Conservation (phyloP, 2,888 invertebrate genomes). For the Hecatera dysodea region DNA sequence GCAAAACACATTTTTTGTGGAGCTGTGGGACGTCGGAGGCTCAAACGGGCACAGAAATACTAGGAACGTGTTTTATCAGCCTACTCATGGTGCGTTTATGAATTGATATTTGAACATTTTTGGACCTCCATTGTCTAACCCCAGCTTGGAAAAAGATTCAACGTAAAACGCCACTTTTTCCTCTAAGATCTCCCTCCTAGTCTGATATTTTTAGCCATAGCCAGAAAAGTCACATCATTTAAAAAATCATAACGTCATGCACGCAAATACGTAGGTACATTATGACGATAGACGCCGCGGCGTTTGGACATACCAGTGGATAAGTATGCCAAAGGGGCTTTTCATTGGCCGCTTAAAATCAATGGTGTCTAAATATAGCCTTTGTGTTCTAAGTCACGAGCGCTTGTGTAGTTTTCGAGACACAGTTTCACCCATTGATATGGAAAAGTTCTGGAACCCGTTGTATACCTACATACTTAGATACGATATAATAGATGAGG, state of each 20-base stretch:
- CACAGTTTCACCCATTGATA: conserved; percentile 4
- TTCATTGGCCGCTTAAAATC: conserved; percentile 14
- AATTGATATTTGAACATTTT: background rate
- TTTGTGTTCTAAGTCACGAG: conserved; percentile 35
- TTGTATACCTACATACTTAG: background rate
- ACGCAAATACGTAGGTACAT: background rate
- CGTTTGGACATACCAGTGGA: no score
- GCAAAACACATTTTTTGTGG: conserved; percentile 97
- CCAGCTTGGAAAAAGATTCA: background rate
- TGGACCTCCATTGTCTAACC: background rate
- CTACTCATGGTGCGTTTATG: conserved; percentile 94
- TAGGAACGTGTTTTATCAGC: conserved; percentile 98
- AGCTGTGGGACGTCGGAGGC: conserved; percentile 99
- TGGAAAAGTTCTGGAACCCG: background rate
- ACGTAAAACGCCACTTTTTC: background rate
- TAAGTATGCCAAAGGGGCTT: background rate
- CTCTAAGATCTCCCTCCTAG: background rate
- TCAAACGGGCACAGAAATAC: conserved; percentile 98
- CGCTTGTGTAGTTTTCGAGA: conserved; percentile 31
- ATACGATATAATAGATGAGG: background rate
- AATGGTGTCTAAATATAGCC: conserved; percentile 35
- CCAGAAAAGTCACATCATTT: background rate
- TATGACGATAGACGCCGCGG: no score
- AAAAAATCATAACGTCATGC: background rate
- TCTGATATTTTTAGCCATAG: background rate